phyloP scores from a whole-genome alignment of 35 echinoderm and acorn worm genomes.

The Lytechinus pictus region DNA sequence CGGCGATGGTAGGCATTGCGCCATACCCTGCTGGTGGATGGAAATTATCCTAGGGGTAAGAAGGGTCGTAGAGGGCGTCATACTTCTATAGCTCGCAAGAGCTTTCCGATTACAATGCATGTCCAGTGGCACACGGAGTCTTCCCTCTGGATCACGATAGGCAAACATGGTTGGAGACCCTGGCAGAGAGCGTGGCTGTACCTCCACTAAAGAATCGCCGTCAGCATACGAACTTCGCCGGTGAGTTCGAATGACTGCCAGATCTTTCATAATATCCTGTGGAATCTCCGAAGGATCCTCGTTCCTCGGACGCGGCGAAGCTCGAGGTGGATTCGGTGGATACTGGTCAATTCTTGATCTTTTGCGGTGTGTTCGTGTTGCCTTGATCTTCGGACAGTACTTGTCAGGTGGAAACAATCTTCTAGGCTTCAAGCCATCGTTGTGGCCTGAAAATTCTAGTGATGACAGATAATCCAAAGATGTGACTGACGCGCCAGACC shows the following conservation, averaged over 20 bases:
- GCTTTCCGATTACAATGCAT: constrained; percentile 32
- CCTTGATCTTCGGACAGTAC: background rate
- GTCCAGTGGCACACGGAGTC: constrained; percentile 30
- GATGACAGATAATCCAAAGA: background rate
- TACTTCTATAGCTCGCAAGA: background rate
- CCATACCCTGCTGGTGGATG: too few species aligned
- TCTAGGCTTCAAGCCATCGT: background rate
- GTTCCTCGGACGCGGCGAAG: background rate
- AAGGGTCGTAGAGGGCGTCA: background rate
- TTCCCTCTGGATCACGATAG: background rate
- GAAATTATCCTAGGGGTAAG: background rate
- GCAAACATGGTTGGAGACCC: constrained; percentile 46
- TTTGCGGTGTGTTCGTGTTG: background rate
- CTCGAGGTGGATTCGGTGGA: background rate
- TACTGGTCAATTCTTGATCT: background rate
- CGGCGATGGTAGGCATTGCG: background rate
- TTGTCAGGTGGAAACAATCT: background rate
- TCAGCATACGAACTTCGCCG: constrained; percentile 42
- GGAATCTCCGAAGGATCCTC: background rate
- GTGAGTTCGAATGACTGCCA: constrained; percentile 5
- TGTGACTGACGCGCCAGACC: background rate
- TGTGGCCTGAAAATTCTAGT: background rate
- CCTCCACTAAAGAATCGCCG: constrained; percentile 30
- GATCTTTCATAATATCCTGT: background rate
- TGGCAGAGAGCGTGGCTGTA: background rate